phyloP scores from a whole-genome alignment of 2,888 invertebrate genomes.

The Scaptomyza cyrtandrae region DNA sequence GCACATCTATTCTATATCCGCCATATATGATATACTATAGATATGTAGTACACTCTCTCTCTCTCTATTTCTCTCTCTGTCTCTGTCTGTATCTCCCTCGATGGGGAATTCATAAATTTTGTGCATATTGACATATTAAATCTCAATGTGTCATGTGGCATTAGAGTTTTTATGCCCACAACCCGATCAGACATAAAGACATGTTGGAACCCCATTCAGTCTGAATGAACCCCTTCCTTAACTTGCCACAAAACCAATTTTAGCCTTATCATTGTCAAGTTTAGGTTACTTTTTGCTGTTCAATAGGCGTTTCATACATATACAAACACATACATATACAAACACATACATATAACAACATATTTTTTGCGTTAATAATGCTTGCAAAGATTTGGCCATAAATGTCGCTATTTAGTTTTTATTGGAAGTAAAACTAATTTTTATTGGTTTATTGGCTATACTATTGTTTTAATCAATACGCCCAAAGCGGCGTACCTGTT shows the following conservation, averaged over 20 bases:
- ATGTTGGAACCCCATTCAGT: conserved; percentile 1
- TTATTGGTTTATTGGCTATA: conserved; percentile 80
- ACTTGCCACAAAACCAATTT: conserved; percentile 10
- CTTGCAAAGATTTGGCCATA: conserved; percentile 81
- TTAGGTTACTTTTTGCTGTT: conserved; percentile 23
- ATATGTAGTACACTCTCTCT: conserved; percentile 29
- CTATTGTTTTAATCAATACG: conserved; percentile 76
- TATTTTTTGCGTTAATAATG: conserved; percentile 60
- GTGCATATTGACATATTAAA: conserved; percentile 83
- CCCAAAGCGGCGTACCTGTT: conserved; percentile 37
- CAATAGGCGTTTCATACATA: conserved; percentile 3
- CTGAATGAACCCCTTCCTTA: no score
- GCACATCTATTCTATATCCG: conserved; percentile 48
- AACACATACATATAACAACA: conserved; percentile 6
- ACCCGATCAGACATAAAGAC: conserved; percentile 31
- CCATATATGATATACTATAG: conserved; percentile 28
- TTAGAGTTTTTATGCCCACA: conserved; percentile 71
- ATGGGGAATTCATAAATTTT: conserved; percentile 74
- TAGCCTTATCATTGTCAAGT: conserved; percentile 22
- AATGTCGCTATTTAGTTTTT: conserved; percentile 82
- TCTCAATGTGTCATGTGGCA: conserved; percentile 82
- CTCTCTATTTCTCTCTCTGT: not conserved
- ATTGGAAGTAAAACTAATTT: conserved; percentile 82
- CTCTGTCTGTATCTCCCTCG: conserved; percentile 5
- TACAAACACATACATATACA: no score